Percentiles rank a stretch among this genome's conserved stretches.
Evolutionary conservation across 2,888 invertebrate species (phyloP).

Genomic region (Drosophila fulvimacula): DNA sequence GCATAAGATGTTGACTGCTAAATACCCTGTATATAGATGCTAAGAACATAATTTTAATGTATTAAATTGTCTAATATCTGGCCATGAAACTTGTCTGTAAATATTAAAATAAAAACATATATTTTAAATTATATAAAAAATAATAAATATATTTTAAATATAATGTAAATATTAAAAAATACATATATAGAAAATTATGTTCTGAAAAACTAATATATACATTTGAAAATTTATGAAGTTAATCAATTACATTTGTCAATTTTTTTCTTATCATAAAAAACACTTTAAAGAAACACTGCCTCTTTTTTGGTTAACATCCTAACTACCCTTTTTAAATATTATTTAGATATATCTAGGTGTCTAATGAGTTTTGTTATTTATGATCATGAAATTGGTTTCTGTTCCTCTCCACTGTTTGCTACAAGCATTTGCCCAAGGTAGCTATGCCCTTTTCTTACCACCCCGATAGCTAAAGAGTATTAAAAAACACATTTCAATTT

Average conservation of each 20-base stretch:
- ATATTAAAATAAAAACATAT: not conserved
- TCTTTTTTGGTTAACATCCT: rapidly evolving
- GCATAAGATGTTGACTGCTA: not conserved
- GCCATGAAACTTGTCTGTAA: not conserved
- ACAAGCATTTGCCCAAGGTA: too few relatives aligned
- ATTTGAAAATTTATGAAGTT: too few relatives aligned
- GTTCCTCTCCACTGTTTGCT: not conserved
- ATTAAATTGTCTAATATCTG: not conserved
- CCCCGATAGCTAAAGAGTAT: conserved; percentile 6
- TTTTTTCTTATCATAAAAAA: not conserved
- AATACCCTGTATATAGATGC: not conserved
- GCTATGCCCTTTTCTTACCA: not conserved
- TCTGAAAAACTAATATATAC: too few relatives aligned
- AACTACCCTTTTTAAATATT: not conserved
- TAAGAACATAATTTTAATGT: not conserved
- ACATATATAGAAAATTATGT: too few relatives aligned
- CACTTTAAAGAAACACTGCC: not conserved
- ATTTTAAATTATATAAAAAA: not conserved
- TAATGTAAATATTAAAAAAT: too few relatives aligned
- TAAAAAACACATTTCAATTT: conserved; percentile 57
- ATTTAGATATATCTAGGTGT: too few relatives aligned
- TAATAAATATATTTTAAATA: too few relatives aligned
- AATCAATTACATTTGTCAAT: too few relatives aligned
- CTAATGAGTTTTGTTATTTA: conserved; percentile 9
- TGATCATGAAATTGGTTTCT: not conserved